Evolutionary conservation across 2,113 vertebrate species (phyloP).

Genomic region (Chauna torquata): DNA sequence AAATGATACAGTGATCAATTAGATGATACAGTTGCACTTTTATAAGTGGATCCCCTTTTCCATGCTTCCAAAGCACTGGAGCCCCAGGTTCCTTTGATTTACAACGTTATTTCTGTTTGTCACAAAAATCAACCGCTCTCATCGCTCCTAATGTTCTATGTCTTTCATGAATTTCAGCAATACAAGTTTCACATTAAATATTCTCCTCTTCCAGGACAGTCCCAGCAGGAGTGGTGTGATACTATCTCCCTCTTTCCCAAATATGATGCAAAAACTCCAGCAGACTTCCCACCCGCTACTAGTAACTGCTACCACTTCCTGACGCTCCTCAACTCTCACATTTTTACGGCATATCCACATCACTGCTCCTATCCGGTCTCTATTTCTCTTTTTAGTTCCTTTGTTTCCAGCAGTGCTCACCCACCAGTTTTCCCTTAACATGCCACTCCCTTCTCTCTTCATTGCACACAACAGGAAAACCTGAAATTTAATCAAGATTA

Average conservation of each 20-base stretch:
- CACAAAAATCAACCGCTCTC: not conserved
- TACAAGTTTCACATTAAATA: not conserved
- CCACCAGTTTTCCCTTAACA: not conserved
- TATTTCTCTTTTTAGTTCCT: not conserved
- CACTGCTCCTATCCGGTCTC: not conserved
- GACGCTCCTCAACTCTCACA: not conserved
- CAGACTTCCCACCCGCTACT: not conserved
- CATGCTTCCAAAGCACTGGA: not conserved
- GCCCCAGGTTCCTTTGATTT: not conserved
- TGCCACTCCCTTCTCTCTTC: not conserved
- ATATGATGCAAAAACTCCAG: not conserved
- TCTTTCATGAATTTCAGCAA: not conserved
- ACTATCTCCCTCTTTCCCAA: not conserved
- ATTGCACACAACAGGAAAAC: not conserved
- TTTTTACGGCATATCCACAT: not conserved
- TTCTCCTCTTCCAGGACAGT: not conserved
- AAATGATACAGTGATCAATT: not conserved
- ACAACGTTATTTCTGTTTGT: not conserved
- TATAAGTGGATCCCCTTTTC: not conserved
- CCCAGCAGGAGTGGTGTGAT: not conserved
- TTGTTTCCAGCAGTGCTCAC: not conserved
- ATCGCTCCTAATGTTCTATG: not conserved
- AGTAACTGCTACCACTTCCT: not conserved
- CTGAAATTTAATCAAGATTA: not conserved
- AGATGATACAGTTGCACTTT: not conserved